Evolutionary conservation across 1,140 invertebrate species (phyloP), one percentile per base, ranked within the genome.

Genomic region (Macrosteles quadrilineatus): DNA sequence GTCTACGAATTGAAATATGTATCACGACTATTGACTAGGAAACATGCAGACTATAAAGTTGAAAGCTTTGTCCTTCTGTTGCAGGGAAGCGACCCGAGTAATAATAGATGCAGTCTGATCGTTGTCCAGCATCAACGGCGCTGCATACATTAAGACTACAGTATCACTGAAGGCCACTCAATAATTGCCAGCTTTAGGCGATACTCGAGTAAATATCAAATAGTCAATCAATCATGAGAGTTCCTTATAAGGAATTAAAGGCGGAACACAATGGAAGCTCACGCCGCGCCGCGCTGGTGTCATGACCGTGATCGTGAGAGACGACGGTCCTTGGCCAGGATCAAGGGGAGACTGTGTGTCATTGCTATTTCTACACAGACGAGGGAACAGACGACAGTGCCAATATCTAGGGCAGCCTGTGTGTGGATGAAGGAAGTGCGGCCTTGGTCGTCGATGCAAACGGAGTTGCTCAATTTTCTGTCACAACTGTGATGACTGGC

Each of bases 351-450:
- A 36, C 32, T 36, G 4, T 4, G 32, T 36, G 32, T 36, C 32
- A 36, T 36, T 36, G 32, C 32, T 36, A 36, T 36, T 36, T 14
- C 32, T 36, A 6, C 32, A 6, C 32, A 36, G 32, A 6, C 4
- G 32, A 36, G 32, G 32, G 14, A 36, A 14, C 4, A 36, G 32
- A 36, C 32, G 32, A 36, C 32, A 36, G 14, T 6, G 4, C 32
- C 32, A 36, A 4, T 36, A 14, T 36, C 32, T n/a, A n/a, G n/a
- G n/a, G n/a, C n/a, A n/a, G n/a, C n/a, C n/a, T n/a, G n/a, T 19
- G 55, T 30, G 55, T 59, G 55, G 55, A 59, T 25, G 55, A 59
- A 59, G 55, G 55, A 59, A 59, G 55, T 50, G 21, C 25, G 55
- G 6, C 55, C 55, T 59, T 59, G 47, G 55, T 59, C 9, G 6